Conservation (phyloP, 2,888 invertebrate species). For the Oxycera nigricornis region DNA sequence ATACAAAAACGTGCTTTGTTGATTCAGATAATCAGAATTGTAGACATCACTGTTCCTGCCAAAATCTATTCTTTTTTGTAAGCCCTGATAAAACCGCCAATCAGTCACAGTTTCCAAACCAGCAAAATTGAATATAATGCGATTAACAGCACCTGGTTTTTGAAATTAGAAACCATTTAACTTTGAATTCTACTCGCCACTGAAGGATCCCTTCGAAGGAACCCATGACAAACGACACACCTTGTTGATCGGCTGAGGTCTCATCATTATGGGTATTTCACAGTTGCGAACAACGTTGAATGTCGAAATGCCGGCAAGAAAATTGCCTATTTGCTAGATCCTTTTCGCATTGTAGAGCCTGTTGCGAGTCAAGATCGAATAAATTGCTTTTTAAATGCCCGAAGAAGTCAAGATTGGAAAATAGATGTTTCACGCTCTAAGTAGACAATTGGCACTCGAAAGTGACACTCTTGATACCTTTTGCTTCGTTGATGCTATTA, state of each 20-base stretch:
- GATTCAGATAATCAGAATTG: not conserved
- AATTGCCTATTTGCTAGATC: slow-evolving; percentile 40
- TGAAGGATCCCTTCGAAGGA: not conserved
- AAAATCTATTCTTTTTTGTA: not conserved
- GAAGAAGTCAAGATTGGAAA: slow-evolving; percentile 51
- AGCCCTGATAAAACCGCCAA: slow-evolving; percentile 24
- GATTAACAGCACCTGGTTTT: slow-evolving; percentile 22
- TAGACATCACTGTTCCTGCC: not conserved
- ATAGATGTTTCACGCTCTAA: slow-evolving; percentile 52
- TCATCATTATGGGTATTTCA: slow-evolving; percentile 28
- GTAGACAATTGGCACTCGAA: slow-evolving; percentile 50
- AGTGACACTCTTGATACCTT: slow-evolving; percentile 38
- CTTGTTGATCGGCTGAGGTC: slow-evolving; percentile 35
- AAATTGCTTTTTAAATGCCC: slow-evolving; percentile 52
- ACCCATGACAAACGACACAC: not conserved
- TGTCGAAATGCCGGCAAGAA: slow-evolving; percentile 32
- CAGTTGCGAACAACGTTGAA: slow-evolving; percentile 11
- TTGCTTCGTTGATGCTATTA: slow-evolving; percentile 29
- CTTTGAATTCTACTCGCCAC: not conserved
- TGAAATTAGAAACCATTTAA: slow-evolving; percentile 37
- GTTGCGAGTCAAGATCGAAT: slow-evolving; percentile 41
- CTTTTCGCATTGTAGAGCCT: slow-evolving; percentile 17
- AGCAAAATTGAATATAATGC: not conserved
- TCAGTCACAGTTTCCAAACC: slow-evolving; percentile 33
- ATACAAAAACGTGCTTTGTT: too few species aligned